These are phyloP conservation scores for Hydrolagus affinis DNA, from an alignment of 2,113 vertebrate species.

Conservation along the genomic window DNA sequence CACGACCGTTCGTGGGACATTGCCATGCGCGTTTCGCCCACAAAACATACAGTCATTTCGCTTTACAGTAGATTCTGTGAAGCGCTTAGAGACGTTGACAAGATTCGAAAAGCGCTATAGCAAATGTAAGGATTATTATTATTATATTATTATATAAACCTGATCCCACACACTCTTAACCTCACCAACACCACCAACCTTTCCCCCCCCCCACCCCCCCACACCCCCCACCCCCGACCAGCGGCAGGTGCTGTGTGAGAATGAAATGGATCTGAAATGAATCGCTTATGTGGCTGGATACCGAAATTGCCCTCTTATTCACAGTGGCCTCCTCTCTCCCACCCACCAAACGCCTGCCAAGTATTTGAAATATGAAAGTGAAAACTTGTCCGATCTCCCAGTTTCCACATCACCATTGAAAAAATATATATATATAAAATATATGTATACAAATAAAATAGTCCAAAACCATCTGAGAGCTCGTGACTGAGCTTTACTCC, in stretches of 20 bases:
- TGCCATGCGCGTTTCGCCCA: no score
- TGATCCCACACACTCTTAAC: no score
- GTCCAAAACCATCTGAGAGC: neutral
- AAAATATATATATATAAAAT: neutral
- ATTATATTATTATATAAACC: no score
- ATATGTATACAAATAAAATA: neutral
- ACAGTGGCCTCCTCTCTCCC: constrained; percentile 3
- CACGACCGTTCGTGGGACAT: no score
- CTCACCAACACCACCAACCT: no score
- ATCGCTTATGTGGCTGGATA: constrained; percentile 1
- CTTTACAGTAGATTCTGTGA: no score
- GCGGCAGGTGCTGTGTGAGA: neutral
- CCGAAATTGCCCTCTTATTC: neutral
- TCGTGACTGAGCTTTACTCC: no score
- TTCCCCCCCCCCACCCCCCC: neutral
- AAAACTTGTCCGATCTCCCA: constrained; percentile 21
- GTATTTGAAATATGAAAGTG: constrained; percentile 27
- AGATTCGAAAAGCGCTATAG: no score
- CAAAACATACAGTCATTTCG: no score
- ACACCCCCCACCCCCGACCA: neutral
- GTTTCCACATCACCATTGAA: constrained; percentile 26
- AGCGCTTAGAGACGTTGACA: no score
- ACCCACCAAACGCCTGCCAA: constrained; percentile 21
- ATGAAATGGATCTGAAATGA: neutral
- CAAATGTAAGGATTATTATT: no score